Percentiles rank a stretch among this genome's conserved stretches.
These are phyloP conservation scores for Meloidogyne floridensis DNA, from an alignment of 1,140 invertebrate species.

Conservation along the genomic window DNA sequence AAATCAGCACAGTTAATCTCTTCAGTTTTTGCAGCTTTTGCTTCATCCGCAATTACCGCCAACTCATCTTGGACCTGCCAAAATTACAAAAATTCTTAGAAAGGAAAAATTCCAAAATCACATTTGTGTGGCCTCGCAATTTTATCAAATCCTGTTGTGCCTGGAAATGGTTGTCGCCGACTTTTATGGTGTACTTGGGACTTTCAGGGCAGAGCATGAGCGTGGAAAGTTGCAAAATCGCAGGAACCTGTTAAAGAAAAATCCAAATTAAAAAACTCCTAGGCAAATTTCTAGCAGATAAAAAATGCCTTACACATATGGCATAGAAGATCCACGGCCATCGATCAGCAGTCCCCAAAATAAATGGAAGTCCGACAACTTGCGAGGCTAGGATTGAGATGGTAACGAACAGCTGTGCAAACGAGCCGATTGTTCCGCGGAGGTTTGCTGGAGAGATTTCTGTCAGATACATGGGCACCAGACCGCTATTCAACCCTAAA, in stretches of 20 bases:
- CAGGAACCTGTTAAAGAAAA: conserved; percentile 70
- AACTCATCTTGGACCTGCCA: conserved; percentile 50
- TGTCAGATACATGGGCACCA: conserved; percentile 82
- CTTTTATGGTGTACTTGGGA: conserved; percentile 78
- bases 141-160: conserved; percentile 62
- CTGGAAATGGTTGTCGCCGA: conserved; percentile 46
- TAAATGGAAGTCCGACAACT: conserved; percentile 75
- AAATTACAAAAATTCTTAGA: background rate
- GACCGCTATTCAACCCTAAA: conserved; percentile 73
- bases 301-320: background rate
- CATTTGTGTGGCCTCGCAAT: conserved; percentile 38
- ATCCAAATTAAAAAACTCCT: background rate
- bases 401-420: conserved; percentile 84
- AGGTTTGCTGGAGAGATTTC: conserved; percentile 82
- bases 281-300: too few species aligned
- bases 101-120: background rate
- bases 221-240: conserved; percentile 75
- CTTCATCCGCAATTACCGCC: conserved; percentile 58
- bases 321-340: conserved; percentile 70
- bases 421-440: conserved; percentile 80
- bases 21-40: conserved; percentile 37
- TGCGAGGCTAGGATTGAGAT: conserved; percentile 79
- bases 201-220: conserved; percentile 86
- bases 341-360: conserved; percentile 73
- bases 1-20: conserved; percentile 47